phyloP scores from a whole-genome alignment of 2,888 invertebrate genomes.

The Masnerella sp. region DNA sequence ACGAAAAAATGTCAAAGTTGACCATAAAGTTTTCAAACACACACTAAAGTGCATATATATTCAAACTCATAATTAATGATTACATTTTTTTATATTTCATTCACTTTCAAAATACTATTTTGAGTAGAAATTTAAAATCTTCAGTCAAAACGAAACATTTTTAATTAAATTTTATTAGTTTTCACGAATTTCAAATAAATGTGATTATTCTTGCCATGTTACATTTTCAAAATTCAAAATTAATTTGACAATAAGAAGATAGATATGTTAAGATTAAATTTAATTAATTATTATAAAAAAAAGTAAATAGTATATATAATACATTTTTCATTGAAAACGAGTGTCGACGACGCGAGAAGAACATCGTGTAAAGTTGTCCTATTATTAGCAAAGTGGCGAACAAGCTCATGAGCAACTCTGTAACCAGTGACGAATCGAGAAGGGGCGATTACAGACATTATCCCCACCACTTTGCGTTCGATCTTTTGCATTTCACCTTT shows the following conservation, averaged over 20 bases:
- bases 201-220: too few species aligned
- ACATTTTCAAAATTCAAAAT: background rate
- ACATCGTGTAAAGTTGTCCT: conserved; percentile 38
- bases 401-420: conserved; percentile 41
- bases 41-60: too few species aligned
- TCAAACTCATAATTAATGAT: too few species aligned
- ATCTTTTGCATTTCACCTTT: too few species aligned
- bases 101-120: background rate
- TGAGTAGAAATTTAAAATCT: background rate
- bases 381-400: conserved; percentile 57
- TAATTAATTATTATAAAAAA: background rate
- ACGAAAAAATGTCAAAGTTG: too few species aligned
- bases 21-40: too few species aligned
- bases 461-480: too few species aligned
- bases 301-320: conserved; percentile 1
- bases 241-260: background rate
- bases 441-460: conserved; percentile 41
- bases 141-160: too few species aligned
- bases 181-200: too few species aligned
- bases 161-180: too few species aligned
- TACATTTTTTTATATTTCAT: background rate
- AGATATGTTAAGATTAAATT: background rate
- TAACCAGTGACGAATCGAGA: conserved; percentile 37
- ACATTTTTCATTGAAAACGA: conserved; percentile 36
- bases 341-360: conserved; percentile 13